These are phyloP conservation scores for Penaeus indicus DNA, from an alignment of 1,140 invertebrate species.

Conservation along the genomic window DNA sequence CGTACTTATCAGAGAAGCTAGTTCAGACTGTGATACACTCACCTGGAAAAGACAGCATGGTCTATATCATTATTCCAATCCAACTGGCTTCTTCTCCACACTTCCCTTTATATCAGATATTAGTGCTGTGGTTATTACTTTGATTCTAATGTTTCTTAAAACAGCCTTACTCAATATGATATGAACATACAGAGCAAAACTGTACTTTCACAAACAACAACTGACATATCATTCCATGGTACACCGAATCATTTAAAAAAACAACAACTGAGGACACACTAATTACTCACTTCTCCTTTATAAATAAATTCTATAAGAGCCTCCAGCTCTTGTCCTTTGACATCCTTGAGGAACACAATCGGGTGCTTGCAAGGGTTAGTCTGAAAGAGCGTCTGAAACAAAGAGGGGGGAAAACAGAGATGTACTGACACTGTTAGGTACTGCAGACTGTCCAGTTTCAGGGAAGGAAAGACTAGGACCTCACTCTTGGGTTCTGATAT, in stretches of 20 bases:
- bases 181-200: too few species aligned
- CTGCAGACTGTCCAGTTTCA: neutral
- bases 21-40: slow-evolving; percentile 70
- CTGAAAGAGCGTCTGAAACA: slow-evolving; percentile 85
- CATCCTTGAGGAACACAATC: slow-evolving; percentile 78
- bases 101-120: neutral
- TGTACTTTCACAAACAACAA: neutral
- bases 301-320: slow-evolving; percentile 71
- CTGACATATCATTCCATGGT: neutral
- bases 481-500: neutral
- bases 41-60: slow-evolving; percentile 42
- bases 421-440: neutral
- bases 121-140: too few species aligned
- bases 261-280: neutral
- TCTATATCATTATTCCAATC: neutral
- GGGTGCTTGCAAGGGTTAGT: slow-evolving; percentile 92
- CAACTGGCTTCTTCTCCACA: neutral
- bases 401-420: neutral
- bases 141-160: too few species aligned
- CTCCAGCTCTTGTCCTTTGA: slow-evolving; percentile 69
- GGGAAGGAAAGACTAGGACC: neutral
- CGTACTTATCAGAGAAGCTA: slow-evolving; percentile 70
- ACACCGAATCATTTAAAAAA: neutral
- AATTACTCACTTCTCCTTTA: slow-evolving; percentile 69
- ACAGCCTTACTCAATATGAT: too few species aligned